These are phyloP conservation scores for Tenthredo scrophulariae DNA, from an alignment of 2,888 invertebrate genomes.

Conservation along the genomic window DNA sequence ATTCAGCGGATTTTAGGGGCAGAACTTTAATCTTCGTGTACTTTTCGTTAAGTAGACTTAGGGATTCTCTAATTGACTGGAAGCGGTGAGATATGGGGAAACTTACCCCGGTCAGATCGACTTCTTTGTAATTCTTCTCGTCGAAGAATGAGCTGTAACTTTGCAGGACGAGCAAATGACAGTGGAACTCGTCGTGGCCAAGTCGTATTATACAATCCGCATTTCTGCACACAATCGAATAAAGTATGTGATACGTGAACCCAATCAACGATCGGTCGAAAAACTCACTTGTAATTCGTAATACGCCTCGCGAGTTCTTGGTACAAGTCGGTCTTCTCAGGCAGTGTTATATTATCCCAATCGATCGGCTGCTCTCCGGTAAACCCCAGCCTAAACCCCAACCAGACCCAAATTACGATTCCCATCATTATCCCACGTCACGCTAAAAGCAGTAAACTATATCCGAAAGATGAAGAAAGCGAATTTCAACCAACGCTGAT, in stretches of 20 bases:
- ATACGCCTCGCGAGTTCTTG: slow-evolving; percentile 84
- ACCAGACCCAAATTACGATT: slow-evolving; percentile 28
- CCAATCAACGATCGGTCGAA: not conserved
- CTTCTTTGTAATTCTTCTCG: slow-evolving; percentile 73
- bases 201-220: slow-evolving; percentile 85
- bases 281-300: slow-evolving; percentile 83
- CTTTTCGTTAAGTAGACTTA: not conserved
- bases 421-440: slow-evolving; percentile 30
- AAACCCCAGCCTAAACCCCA: slow-evolving; percentile 80
- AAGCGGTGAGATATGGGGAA: slow-evolving; percentile 4
- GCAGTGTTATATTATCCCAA: slow-evolving; percentile 83
- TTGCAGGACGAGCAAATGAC: slow-evolving; percentile 85
- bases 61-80: not conserved
- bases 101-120: slow-evolving; percentile 72
- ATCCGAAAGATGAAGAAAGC: not conserved
- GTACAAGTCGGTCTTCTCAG: slow-evolving; percentile 85
- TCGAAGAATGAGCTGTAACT: slow-evolving; percentile 86
- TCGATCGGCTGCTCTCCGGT: slow-evolving; percentile 81
- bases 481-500: slow-evolving; percentile 68
- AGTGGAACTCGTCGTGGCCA: slow-evolving; percentile 84
- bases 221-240: slow-evolving; percentile 79
- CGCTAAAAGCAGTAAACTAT: slow-evolving; percentile 1
- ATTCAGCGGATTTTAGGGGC: not conserved
- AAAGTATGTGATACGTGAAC: not conserved
- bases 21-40: not conserved